Evolutionary conservation across 1,140 invertebrate genomes (phyloP).

Genomic region (Drosophila persimilis): DNA sequence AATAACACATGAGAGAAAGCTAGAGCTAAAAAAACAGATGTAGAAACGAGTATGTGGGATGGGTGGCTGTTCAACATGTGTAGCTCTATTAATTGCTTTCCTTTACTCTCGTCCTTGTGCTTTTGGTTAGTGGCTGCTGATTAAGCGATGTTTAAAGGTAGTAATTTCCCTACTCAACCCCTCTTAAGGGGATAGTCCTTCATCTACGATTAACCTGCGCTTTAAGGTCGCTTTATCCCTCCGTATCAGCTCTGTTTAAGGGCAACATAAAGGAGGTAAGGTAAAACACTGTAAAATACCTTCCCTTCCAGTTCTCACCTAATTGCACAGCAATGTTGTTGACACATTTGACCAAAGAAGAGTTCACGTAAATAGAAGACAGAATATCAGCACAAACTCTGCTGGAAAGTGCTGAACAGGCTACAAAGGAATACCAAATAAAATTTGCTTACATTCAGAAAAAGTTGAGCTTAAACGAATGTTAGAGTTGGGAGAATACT

Average conservation of each 20-base stretch:
- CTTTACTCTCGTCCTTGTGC: too few relatives aligned
- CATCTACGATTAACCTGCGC: slow-evolving; percentile 4
- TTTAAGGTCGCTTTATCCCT: slow-evolving; percentile 9
- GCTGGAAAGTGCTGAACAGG: slow-evolving; percentile 43
- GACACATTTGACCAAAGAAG: slow-evolving; percentile 45
- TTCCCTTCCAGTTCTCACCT: slow-evolving; percentile 33
- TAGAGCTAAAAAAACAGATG: slow-evolving; percentile 39
- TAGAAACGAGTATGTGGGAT: slow-evolving; percentile 34
- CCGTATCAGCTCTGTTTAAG: neutral
- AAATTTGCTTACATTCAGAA: slow-evolving; percentile 35
- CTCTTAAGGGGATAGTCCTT: neutral
- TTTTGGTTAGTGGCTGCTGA: too few relatives aligned
- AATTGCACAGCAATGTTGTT: slow-evolving; percentile 60
- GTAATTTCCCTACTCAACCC: too few relatives aligned
- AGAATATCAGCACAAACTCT: slow-evolving; percentile 31
- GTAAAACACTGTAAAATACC: slow-evolving; percentile 13
- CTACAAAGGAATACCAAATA: slow-evolving; percentile 34
- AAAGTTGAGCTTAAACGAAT: slow-evolving; percentile 6
- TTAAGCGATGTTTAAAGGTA: too few relatives aligned
- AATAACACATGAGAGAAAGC: slow-evolving; percentile 12
- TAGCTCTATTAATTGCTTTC: slow-evolving; percentile 50
- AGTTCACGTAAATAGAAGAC: slow-evolving; percentile 36
- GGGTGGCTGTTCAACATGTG: slow-evolving; percentile 34
- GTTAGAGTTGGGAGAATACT: neutral
- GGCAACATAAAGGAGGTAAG: neutral